Evolutionary conservation across 2,113 vertebrate genomes (phyloP).

Genomic region (Saimiri boliviensis): DNA sequence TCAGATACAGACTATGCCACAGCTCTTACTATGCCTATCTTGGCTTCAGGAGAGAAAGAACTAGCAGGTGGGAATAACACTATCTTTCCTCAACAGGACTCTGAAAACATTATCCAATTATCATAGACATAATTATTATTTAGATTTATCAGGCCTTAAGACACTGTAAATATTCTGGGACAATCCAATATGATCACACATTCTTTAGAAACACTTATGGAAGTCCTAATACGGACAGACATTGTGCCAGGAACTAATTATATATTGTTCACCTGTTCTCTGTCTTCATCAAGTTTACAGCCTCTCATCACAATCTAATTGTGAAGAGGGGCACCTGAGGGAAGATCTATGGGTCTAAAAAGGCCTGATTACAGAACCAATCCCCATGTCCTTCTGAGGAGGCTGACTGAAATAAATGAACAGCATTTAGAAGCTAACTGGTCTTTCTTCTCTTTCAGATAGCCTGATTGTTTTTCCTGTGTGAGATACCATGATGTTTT

Average conservation of each 20-base stretch:
- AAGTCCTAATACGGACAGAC: not conserved
- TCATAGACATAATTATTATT: not conserved
- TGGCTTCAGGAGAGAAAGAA: not conserved
- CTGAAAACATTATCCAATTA: not conserved
- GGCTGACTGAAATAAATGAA: not conserved
- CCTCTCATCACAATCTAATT: constrained; percentile 17
- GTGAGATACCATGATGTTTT: not conserved
- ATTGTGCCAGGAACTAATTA: not conserved
- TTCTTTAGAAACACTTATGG: not conserved
- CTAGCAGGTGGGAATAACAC: not conserved
- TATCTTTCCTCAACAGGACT: not conserved
- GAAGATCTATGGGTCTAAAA: not conserved
- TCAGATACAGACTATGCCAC: not conserved
- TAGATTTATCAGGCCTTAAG: not conserved
- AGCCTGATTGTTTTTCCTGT: not conserved
- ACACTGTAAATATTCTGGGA: not conserved
- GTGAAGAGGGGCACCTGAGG: not conserved
- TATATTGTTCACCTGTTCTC: constrained; percentile 7
- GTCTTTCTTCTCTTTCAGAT: not conserved
- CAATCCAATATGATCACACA: not conserved
- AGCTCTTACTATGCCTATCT: not conserved
- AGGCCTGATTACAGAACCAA: not conserved
- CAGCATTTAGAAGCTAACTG: not conserved
- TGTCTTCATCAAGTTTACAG: not conserved
- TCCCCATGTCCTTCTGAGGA: not conserved